Percentiles rank a stretch among this genome's conserved stretches.
These are phyloP conservation scores for Caenorhabditis wallacei DNA, from an alignment of 2,888 invertebrate genomes.

Conservation along the genomic window DNA sequence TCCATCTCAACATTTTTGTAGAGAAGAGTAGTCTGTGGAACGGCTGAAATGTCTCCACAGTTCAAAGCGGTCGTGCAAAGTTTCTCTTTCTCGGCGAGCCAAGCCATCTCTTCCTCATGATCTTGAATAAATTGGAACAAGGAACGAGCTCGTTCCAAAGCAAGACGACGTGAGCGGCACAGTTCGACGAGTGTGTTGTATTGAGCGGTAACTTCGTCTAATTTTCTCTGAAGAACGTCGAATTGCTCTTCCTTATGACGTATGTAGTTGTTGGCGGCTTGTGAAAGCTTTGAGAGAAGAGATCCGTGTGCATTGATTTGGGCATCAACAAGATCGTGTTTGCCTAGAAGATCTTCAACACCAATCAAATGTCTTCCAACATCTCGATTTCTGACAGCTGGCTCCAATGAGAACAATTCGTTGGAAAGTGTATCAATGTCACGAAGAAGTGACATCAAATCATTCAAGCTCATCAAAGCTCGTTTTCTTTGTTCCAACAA, in stretches of 20 bases:
- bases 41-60: slow-evolving; percentile 94
- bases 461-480: slow-evolving; percentile 88
- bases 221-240: slow-evolving; percentile 87
- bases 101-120: slow-evolving; percentile 97
- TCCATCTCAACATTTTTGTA: slow-evolving; percentile 88
- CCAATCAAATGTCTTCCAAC: slow-evolving; percentile 95
- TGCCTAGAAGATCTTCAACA: slow-evolving; percentile 95
- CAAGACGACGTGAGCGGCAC: slow-evolving; percentile 89
- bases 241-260: slow-evolving; percentile 85
- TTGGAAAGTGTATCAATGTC: slow-evolving; percentile 93
- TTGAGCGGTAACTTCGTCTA: slow-evolving; percentile 89
- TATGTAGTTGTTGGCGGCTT: slow-evolving; percentile 76
- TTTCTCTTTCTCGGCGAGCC: slow-evolving; percentile 94
- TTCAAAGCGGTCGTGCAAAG: slow-evolving; percentile 94
- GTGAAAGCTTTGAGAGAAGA: slow-evolving; percentile 76
- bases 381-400: slow-evolving; percentile 85
- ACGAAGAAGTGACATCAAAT: slow-evolving; percentile 91
- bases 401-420: slow-evolving; percentile 90
- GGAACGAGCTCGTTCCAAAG: slow-evolving; percentile 93
- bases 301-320: slow-evolving; percentile 84
- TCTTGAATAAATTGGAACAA: slow-evolving; percentile 96
- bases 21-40: slow-evolving; percentile 88
- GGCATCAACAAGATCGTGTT: slow-evolving; percentile 93
- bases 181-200: slow-evolving; percentile 88
- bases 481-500: slow-evolving; percentile 89